These are phyloP conservation scores for Drosophila eugracilis DNA, from an alignment of 1,140 invertebrate species.

Conservation along the genomic window DNA sequence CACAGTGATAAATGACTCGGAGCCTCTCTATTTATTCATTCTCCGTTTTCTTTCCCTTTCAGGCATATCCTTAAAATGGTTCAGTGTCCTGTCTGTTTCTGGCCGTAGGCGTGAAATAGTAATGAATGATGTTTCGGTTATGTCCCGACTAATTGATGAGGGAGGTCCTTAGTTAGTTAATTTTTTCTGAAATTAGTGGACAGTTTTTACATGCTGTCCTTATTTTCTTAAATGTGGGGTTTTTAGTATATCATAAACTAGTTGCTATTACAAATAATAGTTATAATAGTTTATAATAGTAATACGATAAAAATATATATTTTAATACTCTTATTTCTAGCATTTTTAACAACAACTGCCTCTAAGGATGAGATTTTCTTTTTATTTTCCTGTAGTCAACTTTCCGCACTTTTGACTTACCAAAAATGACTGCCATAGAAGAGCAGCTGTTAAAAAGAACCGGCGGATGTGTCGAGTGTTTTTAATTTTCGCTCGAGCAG, in stretches of 20 bases:
- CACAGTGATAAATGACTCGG: slow-evolving; percentile 75
- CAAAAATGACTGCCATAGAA: slow-evolving; percentile 13
- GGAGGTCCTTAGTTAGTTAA: too few relatives aligned
- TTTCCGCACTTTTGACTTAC: slow-evolving; percentile 11
- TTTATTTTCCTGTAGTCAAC: neutral
- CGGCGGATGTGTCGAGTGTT: slow-evolving; percentile 47
- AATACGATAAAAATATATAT: too few relatives aligned
- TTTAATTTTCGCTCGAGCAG: slow-evolving; percentile 50
- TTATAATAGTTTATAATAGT: too few relatives aligned
- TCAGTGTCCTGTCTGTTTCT: slow-evolving; percentile 8
- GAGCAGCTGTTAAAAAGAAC: slow-evolving; percentile 29
- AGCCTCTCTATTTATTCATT: slow-evolving; percentile 8
- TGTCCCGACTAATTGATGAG: slow-evolving; percentile 51
- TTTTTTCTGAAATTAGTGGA: too few relatives aligned
- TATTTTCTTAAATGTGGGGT: too few relatives aligned
- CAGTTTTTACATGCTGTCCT: too few relatives aligned
- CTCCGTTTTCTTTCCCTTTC: neutral
- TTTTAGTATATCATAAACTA: too few relatives aligned
- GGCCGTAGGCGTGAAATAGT: slow-evolving; percentile 66
- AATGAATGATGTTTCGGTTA: slow-evolving; percentile 52
- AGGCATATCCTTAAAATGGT: slow-evolving; percentile 4
- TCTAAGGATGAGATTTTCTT: too few relatives aligned
- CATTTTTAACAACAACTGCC: neutral
- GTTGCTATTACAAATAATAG: too few relatives aligned
- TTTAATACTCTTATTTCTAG: too few relatives aligned